Conservation (phyloP, 2,113 vertebrate genomes). For the Cyprinodon variegatus region DNA sequence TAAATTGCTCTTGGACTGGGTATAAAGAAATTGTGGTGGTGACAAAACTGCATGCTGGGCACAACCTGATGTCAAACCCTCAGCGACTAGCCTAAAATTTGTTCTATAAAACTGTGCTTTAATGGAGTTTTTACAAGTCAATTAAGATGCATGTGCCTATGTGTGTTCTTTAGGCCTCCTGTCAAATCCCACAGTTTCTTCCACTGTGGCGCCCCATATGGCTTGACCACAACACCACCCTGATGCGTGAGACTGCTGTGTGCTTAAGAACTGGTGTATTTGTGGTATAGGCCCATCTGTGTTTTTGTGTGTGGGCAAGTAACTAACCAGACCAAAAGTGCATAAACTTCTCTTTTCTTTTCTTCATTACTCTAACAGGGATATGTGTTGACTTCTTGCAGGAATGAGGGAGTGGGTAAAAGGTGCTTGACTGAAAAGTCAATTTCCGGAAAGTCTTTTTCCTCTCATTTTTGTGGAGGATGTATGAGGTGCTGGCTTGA, state of each 20-base stretch:
- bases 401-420: constrained; percentile 33
- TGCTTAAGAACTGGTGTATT: constrained; percentile 52
- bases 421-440: constrained; percentile 59
- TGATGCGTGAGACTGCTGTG: constrained; percentile 62
- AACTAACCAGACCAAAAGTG: constrained; percentile 25
- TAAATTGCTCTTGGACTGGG: constrained; percentile 59
- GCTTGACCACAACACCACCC: constrained; percentile 74
- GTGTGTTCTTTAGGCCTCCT: constrained; percentile 56
- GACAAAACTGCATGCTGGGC: constrained; percentile 71
- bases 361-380: constrained; percentile 31
- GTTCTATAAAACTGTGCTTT: constrained; percentile 76
- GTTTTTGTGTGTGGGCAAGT: constrained; percentile 23
- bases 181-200: constrained; percentile 71
- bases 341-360: constrained; percentile 8
- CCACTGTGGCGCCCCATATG: constrained; percentile 69
- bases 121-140: constrained; percentile 78
- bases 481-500: constrained; percentile 61
- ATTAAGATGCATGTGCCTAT: constrained; percentile 72
- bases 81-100: constrained; percentile 70
- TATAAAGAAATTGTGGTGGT: constrained; percentile 62
- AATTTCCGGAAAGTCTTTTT: constrained; percentile 70
- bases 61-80: constrained; percentile 77
- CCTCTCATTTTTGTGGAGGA: constrained; percentile 54
- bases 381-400: constrained; percentile 28
- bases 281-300: constrained; percentile 59